Percentiles rank a stretch among this genome's conserved stretches.
Evolutionary conservation across 2,797 vertebrate genomes (phyloP).

Genomic region (Betta splendens): DNA sequence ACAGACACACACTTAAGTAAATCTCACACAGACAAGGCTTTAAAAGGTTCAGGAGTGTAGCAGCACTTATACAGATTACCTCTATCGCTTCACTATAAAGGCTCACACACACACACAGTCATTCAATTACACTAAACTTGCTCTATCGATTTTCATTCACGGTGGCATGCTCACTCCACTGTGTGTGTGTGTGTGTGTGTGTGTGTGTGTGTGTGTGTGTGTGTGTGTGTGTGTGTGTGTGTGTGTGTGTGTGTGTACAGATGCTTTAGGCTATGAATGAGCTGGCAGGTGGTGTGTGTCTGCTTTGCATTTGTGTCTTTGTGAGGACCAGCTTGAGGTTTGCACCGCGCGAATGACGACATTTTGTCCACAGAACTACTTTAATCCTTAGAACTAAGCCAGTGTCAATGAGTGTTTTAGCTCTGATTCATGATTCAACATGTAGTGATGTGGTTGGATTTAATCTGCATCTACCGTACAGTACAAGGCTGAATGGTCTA

Average conservation of each 20-base stretch:
- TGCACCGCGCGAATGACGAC: slow-evolving; percentile 9
- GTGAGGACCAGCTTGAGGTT: slow-evolving; percentile 22
- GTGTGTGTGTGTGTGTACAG: slow-evolving; percentile 3
- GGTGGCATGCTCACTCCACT: slow-evolving; percentile 35
- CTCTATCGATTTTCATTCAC: slow-evolving; percentile 62
- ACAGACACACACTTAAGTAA: slow-evolving; percentile 38
- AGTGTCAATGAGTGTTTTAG: no score
- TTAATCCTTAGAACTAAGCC: no score
- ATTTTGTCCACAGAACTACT: no score
- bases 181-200: slow-evolving; percentile 8
- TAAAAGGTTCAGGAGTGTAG: slow-evolving; percentile 70
- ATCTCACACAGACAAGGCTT: slow-evolving; percentile 63
- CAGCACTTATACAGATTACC: slow-evolving; percentile 75
- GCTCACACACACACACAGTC: slow-evolving; percentile 29
- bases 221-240: slow-evolving; percentile 9
- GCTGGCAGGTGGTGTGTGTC: slow-evolving; percentile 19
- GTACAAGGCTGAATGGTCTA: no score
- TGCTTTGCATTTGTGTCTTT: slow-evolving; percentile 9
- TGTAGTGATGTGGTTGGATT: no score
- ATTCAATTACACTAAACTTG: slow-evolving; percentile 69
- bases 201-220: no score
- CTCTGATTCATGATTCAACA: no score
- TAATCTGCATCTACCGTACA: no score
- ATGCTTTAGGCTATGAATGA: slow-evolving; percentile 27
- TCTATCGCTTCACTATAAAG: slow-evolving; percentile 64